Base-by-base conservation (phyloP, 2,888 invertebrate species). In the Metacarcinus magister region DNA sequence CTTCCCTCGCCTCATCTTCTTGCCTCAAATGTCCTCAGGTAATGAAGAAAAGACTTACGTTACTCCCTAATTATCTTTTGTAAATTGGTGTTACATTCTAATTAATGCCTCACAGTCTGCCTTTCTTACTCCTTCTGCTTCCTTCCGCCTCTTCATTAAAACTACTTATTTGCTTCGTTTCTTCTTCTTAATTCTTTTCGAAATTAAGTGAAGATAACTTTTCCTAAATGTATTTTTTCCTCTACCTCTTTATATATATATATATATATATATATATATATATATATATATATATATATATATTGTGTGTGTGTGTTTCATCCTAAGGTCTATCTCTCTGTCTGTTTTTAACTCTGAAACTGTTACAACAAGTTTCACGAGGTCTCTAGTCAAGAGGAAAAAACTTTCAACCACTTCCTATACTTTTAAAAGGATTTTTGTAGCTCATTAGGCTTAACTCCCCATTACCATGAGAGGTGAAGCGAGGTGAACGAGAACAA, bases 391-490 rank as follows among this genome's bases (percentile, higher is more conserved):
- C 82, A 32, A 32, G 32, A 28, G 28, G 75, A 82, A 82, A 13
- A 82, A 82, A 67, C 1, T 67, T 67, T n/a, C 67, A 67, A 23
- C 67, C 67, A 67, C 19, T n/a, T 10, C 2, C 67, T 67, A 16
- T 67, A 10, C 67, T 67, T 67, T 67, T 82, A 82, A 82, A 82
- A 67, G 67, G 13, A 82, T 82, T 32, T 32, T 82, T 82, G 82
- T 82, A 82, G 82, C 82, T 82, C 32, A 82, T 82, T 82, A 82
- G 32, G 32, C 82, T 82, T 82, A 82, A 28, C 82, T 82, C 32
- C 28, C 82, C 32, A 32, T 82, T 82, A 7, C 28, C 3, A 13
- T 10, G 28, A 75, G 4, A 28, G 75, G 2, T 28, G 75, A 75
- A 75, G 28, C 75, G 75, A 75, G 4, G 10, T 28, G 75, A 28